Base-by-base conservation (phyloP, 1,140 invertebrate genomes). In the Hylyphantes graminicola region DNA sequence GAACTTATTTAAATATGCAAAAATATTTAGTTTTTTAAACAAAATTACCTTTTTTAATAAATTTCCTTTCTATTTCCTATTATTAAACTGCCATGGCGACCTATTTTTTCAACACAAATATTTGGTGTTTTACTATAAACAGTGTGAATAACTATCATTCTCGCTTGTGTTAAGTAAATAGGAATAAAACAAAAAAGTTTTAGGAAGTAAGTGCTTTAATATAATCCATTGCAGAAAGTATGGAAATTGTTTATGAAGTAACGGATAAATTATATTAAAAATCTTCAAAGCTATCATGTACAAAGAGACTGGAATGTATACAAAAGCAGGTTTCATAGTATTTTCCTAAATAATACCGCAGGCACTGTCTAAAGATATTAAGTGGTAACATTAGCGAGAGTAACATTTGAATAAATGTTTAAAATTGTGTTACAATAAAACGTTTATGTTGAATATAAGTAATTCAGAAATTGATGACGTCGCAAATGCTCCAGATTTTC, bases 201-300 rank as follows among this genome's bases (percentile, higher is more conserved):
- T 73, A 81, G n/a, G 54, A 73, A 81, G 53, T 57, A 81, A 81
- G 79, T 81, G 79, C 79, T 81, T 81, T 81, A 81, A 81, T 81
- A 81, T 61, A 59, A 80, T 80, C 77, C 68, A 81, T 73, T 81
- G 50, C 79, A 81, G 68, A 73, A 81, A 63, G 50, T 81, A 81
- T 81, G 55, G 68, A 81, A 81, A 72, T 50, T 73, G 53, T 63
- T 81, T 51, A 64, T 54, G 53, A 78, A 70, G 77, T 70, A 80
- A 81, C 67, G 57, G 79, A 81, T 81, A 81, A 73, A 81, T 81
- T 81, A 81, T 81, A 81, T 81, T 81, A 81, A 81, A 61, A 81
- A 81, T 81, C 79, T 81, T 81, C 79, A 81, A 81, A 81, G 12
- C 79, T 81, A 81, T 81, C 50, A 63, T 73, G 35, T 35, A 81